Evolutionary conservation across 2,113 vertebrate species (phyloP).

Genomic region (Channa maculata): DNA sequence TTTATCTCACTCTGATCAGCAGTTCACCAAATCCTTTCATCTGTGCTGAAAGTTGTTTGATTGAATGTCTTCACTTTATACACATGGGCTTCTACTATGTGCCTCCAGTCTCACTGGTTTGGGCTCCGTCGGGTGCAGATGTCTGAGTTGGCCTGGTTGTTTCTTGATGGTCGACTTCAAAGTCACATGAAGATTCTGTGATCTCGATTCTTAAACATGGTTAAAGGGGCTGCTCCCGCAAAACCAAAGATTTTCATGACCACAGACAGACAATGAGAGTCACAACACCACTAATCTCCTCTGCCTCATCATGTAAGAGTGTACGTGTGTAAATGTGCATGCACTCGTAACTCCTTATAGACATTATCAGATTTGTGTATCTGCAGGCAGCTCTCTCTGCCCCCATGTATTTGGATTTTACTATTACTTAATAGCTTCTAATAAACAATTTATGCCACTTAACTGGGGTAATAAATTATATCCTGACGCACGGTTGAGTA

Average conservation of each 20-base stretch:
- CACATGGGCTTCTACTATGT: not conserved
- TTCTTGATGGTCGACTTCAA: not conserved
- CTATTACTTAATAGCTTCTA: conserved; percentile 71
- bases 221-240: not conserved
- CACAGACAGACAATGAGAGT: not conserved
- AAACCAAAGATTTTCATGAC: not conserved
- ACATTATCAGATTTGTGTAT: conserved; percentile 59
- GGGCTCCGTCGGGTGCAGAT: not conserved
- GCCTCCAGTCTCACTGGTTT: not conserved
- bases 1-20: conserved; percentile 10
- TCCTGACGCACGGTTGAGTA: conserved; percentile 72
- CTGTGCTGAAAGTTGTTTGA: conserved; percentile 9
- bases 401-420: conserved; percentile 60
- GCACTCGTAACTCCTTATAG: conserved; percentile 39
- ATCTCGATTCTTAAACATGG: not conserved
- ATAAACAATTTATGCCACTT: conserved; percentile 79
- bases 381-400: conserved; percentile 45
- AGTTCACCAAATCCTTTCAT: conserved; percentile 29
- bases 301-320: conserved; percentile 1
- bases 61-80: not conserved
- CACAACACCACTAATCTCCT: not conserved
- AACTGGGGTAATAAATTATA: conserved; percentile 65
- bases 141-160: not conserved
- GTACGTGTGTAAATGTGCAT: conserved; percentile 7
- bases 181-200: not conserved